Evolutionary conservation across 2,113 vertebrate species (phyloP).

Genomic region (Hypocryptadius cinnamomeus): DNA sequence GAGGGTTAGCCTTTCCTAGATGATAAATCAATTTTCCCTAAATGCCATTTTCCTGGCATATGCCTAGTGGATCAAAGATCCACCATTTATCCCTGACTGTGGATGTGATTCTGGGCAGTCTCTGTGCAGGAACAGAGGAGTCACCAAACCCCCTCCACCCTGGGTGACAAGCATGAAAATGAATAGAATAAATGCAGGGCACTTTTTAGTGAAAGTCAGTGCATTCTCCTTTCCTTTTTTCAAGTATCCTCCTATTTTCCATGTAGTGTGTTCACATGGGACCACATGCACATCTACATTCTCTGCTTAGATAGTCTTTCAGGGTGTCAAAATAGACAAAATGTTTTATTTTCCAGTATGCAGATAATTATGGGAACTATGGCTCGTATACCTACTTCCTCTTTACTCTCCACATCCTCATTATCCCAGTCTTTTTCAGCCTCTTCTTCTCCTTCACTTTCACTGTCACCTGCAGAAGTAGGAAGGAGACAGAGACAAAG

Average conservation of each 20-base stretch:
- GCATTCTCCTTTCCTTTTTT: neutral
- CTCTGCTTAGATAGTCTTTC: neutral
- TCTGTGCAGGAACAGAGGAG: neutral
- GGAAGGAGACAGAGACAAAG: neutral
- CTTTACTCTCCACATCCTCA: conserved; percentile 63
- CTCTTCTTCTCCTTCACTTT: conserved; percentile 74
- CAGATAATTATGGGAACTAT: neutral
- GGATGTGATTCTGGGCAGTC: neutral
- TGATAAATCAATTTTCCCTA: neutral
- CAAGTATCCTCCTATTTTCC: neutral
- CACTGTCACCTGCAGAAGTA: conserved; percentile 59
- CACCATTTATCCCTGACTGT: neutral
- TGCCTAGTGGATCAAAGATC: neutral
- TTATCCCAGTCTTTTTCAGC: conserved; percentile 59
- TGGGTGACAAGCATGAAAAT: neutral
- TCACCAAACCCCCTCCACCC: neutral
- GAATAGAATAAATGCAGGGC: neutral
- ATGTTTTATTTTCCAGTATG: neutral
- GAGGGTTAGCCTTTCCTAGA: neutral
- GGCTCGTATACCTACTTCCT: conserved; percentile 70
- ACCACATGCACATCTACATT: neutral
- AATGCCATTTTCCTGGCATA: neutral
- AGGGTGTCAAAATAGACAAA: neutral
- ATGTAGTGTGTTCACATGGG: neutral
- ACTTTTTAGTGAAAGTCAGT: neutral